Base-by-base conservation (phyloP, 2,113 vertebrate genomes). In the Monopterus albus region DNA sequence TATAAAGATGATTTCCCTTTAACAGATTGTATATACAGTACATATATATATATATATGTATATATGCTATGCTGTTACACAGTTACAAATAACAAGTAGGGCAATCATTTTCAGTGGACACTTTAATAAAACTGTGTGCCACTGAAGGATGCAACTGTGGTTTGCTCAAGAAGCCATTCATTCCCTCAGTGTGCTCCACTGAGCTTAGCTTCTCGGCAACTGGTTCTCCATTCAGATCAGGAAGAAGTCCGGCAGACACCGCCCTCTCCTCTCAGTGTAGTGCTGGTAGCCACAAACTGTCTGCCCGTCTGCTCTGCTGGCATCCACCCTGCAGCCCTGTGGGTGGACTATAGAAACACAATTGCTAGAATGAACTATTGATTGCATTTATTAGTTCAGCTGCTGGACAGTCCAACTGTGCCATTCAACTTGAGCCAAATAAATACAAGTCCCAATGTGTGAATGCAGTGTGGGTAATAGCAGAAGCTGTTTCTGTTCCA, bases 241-340 rank as follows among this genome's bases (percentile, higher is more conserved):
- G 80, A 85, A 87, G 72, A 68, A 75, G 15, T 67, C 67, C 26
- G 38, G 45, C 43, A 18, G 50, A 50, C 4, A 3, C 21, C 45
- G 25, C 39, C 64, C 63, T 42, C 58, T 28, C 50, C 53, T 35
- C 15, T 62, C 52, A 33, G 25, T 13, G 51, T 60, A 21, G 63
- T 31, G 59, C 67, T 56, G 60, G 49, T 64, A 18, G 50, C 71
- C 85, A 51, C 90, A 85, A 55, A 43, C 85, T 53, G 88, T 78
- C 78, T 39, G 31, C 29, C 91, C 88, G 63, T 92, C 92, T 93
- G 92, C 63, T 69, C 50, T 33, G 55, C 79, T 92, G 91, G 91
- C 87, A 18, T 35, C n/a, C 4, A 5, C 23, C 67, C 52, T 3
- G 46, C 17, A 21, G 33, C 52, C n/a, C 46, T 0, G 56, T 35